A percentile compares a stretch with the other conserved stretches of the same genome.
Conservation (phyloP, 2,113 vertebrate genomes). For the Casuarius casuarius region DNA sequence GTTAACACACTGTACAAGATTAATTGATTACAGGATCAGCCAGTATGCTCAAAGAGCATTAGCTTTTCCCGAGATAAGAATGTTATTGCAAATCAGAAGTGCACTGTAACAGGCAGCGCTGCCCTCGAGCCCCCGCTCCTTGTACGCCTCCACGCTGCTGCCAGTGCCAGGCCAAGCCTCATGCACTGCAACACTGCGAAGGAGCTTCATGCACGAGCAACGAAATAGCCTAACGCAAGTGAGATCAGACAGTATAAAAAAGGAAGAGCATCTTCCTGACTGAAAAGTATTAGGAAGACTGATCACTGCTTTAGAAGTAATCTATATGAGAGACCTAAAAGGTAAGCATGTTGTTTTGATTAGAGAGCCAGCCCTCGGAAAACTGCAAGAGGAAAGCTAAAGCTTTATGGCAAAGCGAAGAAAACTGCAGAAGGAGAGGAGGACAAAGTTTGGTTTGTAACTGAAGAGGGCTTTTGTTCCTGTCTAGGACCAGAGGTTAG, state of each 20-base stretch:
- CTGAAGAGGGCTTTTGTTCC: constrained; percentile 24
- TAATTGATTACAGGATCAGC: not conserved
- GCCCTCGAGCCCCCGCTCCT: not conserved
- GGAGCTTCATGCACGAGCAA: not conserved
- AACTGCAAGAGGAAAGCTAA: not conserved
- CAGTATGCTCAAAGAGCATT: not conserved
- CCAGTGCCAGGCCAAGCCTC: not conserved
- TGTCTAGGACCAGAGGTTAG: not conserved
- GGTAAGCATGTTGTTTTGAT: constrained; percentile 28
- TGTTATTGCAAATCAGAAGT: not conserved
- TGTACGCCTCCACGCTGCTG: not conserved
- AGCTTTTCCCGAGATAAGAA: not conserved
- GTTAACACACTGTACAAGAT: not conserved
- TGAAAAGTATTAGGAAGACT: not conserved
- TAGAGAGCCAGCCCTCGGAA: not conserved
- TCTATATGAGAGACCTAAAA: not conserved
- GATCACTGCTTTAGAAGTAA: not conserved
- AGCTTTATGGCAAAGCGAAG: not conserved
- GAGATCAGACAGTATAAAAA: not conserved
- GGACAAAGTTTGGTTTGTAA: not conserved
- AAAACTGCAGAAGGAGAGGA: not conserved
- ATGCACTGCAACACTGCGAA: rapidly evolving
- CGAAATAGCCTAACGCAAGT: not conserved
- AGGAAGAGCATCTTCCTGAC: not conserved
- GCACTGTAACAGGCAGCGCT: not conserved